Evolutionary conservation across 2,797 vertebrate species (phyloP).

Genomic region (Thalassophryne amazonica): DNA sequence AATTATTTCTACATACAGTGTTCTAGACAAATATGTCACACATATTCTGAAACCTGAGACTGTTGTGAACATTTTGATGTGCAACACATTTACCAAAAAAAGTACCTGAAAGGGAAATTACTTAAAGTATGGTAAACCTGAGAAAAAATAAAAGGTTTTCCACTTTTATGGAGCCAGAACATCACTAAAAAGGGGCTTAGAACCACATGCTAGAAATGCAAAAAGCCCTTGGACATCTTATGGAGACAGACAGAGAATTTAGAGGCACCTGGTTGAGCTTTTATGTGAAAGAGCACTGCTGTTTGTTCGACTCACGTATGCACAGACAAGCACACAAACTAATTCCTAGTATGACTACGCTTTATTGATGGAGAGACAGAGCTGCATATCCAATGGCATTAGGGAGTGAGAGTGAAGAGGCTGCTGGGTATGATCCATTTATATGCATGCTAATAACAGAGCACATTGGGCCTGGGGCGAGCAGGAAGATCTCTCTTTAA

Average conservation of each 20-base stretch:
- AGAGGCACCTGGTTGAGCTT: conserved; percentile 12
- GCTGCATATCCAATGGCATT: conserved; percentile 53
- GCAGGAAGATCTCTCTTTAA: conserved; percentile 55
- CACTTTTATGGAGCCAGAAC: conserved; percentile 23
- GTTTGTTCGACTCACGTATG: conserved; percentile 9
- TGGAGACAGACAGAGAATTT: conserved; percentile 11
- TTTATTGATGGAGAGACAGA: conserved; percentile 54
- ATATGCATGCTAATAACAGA: conserved; percentile 67
- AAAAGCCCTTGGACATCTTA: conserved; percentile 23
- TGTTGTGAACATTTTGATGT: too few species aligned
- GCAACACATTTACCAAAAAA: too few species aligned
- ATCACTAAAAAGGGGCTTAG: conserved; percentile 23
- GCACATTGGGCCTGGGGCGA: conserved; percentile 45
- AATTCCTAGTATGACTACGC: conserved; percentile 42
- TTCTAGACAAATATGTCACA: too few species aligned
- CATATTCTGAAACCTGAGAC: too few species aligned
- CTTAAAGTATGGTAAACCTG: too few species aligned
- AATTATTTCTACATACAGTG: too few species aligned
- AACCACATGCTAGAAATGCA: conserved; percentile 47
- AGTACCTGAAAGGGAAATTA: too few species aligned
- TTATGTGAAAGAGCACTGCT: conserved; percentile 34
- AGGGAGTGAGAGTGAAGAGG: conserved; percentile 49
- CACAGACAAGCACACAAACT: not conserved
- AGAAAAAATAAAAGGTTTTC: conserved; percentile 14
- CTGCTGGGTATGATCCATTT: conserved; percentile 65